Evolutionary conservation across 2,113 vertebrate species (phyloP).

Genomic region (Daboia siamensis): DNA sequence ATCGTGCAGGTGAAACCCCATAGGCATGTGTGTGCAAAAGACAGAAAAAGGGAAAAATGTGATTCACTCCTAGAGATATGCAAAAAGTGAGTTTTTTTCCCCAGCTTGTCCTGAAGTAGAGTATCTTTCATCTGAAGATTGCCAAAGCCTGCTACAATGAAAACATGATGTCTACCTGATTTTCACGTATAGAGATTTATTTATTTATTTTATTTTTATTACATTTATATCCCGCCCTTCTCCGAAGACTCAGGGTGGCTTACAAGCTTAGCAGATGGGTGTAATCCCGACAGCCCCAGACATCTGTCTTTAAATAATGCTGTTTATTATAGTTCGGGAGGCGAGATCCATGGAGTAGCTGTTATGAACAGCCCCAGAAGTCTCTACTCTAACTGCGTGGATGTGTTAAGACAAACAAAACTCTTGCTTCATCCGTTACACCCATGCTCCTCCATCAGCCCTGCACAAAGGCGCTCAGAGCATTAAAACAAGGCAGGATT

Average conservation of each 20-base stretch:
- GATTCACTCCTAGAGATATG: background rate
- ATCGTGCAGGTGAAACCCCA: background rate
- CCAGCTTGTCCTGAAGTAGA: background rate
- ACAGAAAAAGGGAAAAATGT: background rate
- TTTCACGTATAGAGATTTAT: background rate
- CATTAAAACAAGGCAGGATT: background rate
- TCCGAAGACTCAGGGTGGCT: too few relatives aligned
- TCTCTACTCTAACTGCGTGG: background rate
- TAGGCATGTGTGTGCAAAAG: background rate
- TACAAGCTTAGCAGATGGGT: too few relatives aligned
- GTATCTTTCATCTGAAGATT: background rate
- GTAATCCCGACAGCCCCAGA: background rate
- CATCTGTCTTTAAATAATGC: background rate
- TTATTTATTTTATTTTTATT: too few relatives aligned
- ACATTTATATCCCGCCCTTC: too few relatives aligned
- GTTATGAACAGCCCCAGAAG: background rate
- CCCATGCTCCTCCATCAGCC: background rate
- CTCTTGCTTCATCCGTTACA: background rate
- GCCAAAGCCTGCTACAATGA: background rate
- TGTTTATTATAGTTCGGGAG: background rate
- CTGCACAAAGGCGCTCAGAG: background rate
- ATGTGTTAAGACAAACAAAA: background rate
- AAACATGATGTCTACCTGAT: background rate
- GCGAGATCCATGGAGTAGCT: background rate
- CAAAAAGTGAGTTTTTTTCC: background rate